Base-by-base conservation (phyloP, 2,888 invertebrate species). In the Neoaliturus tenellus region DNA sequence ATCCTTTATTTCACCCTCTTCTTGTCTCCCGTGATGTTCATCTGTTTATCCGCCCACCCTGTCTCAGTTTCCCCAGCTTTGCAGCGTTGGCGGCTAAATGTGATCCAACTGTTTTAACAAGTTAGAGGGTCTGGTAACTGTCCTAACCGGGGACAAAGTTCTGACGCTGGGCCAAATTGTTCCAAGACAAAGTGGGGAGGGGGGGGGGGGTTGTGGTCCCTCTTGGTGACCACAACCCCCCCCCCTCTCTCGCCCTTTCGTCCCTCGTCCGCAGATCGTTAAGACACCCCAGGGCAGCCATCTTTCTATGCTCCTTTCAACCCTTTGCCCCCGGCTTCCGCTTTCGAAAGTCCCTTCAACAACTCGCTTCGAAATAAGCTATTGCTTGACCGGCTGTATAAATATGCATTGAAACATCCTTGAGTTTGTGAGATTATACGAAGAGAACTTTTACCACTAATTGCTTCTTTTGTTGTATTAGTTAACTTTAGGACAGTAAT, bases 101-200 rank as follows among this genome's bases (percentile, higher is more conserved):
- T 20, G 75, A 75, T 75, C 39, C 17, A 75, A 44, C 75, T 75
- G 75, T 75, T 75, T 75, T 44, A 44, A 41, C 44, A 75, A 75
- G 75, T 75, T 75, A 23, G 35, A 69, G 69, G 69, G 69, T 69
- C 23, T n/a, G 73, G 73, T 41, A 75, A 75, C 78, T 78, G 78
- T 78, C 78, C 78, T 55, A 78, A 78, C 78, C 55, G 78, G 55
- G 78, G 78, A 78, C 78, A 78, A 78, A 78, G 78, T 78, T 78
- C 78, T 78, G 78, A 78, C 78, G 78, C 55, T 2, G 78, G 78
- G 55, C 78, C 78, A 78, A 78, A 78, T 55, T 78, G 78, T 78
- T 78, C 78, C 33, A 78, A 55, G 55, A 51, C 48, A 28, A 10
- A 28, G 28, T 39, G 48, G 75, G 78, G 44, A 14, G 33, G 51